These are phyloP conservation scores for Atethmia centrago DNA, from an alignment of 2,888 invertebrate species.

Conservation along the genomic window DNA sequence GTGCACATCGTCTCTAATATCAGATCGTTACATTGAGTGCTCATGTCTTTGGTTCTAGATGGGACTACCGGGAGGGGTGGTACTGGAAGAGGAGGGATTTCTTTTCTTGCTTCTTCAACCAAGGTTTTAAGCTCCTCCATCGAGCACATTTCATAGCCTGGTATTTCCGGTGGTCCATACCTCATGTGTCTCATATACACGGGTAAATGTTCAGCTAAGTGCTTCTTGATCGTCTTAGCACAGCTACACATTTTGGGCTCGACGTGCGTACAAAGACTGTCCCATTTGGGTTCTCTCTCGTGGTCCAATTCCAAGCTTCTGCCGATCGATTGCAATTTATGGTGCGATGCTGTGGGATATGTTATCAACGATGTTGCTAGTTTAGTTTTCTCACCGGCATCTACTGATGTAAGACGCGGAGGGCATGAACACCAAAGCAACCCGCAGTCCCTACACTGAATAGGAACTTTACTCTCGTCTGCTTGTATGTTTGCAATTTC, in stretches of 20 bases:
- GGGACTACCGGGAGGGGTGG: conserved; percentile 55
- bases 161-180: conserved; percentile 75
- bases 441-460: conserved; percentile 74
- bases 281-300: conserved; percentile 83
- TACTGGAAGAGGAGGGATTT: conserved; percentile 27
- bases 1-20: conserved; percentile 79
- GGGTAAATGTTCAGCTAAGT: conserved; percentile 81
- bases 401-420: neutral
- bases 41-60: conserved; percentile 73
- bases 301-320: conserved; percentile 79
- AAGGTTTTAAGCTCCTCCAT: conserved; percentile 73
- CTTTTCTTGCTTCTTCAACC: conserved; percentile 71
- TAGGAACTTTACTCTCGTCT: conserved; percentile 64
- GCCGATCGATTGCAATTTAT: conserved; percentile 73
- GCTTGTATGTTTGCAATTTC: conserved; percentile 74
- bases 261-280: conserved; percentile 78
- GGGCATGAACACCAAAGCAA: conserved; percentile 63
- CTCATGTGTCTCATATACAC: conserved; percentile 82
- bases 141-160: conserved; percentile 80
- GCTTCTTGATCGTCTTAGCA: conserved; percentile 78
- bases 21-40: conserved; percentile 78
- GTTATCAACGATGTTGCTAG: neutral
- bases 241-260: conserved; percentile 78
- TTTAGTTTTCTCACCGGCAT: neutral
- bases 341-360: neutral